Evolutionary conservation across 2,113 vertebrate genomes (phyloP).

Genomic region (Colius striatus): DNA sequence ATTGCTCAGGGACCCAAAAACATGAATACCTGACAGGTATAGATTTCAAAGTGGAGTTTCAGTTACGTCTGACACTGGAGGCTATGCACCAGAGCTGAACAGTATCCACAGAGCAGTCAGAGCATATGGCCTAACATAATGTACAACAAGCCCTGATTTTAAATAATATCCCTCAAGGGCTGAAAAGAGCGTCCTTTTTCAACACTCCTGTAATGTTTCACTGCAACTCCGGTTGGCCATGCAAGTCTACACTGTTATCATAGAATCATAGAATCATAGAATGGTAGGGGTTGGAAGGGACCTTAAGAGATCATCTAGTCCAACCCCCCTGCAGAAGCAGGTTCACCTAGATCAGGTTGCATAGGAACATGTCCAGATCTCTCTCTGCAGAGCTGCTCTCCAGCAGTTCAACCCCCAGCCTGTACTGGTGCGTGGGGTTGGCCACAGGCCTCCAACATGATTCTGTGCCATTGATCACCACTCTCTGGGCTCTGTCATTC

Average conservation of each 20-base stretch:
- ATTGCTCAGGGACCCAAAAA: constrained; percentile 25
- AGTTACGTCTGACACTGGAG: constrained; percentile 13
- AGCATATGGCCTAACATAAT: constrained; percentile 49
- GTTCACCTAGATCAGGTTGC: too few species aligned
- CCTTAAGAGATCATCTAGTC: too few species aligned
- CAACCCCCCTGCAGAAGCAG: too few species aligned
- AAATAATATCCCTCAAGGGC: background rate
- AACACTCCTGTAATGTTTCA: background rate
- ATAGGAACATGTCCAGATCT: too few species aligned
- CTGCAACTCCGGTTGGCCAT: background rate
- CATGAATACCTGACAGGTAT: constrained; percentile 2
- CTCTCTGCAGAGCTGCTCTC: too few species aligned
- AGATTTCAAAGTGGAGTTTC: constrained; percentile 30
- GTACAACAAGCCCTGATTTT: constrained; percentile 28
- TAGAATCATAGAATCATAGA: too few species aligned
- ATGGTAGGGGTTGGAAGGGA: too few species aligned
- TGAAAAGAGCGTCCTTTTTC: background rate
- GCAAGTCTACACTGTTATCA: background rate
- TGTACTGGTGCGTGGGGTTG: too few species aligned
- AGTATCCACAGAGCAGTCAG: background rate
- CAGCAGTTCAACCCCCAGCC: too few species aligned
- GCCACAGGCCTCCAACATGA: too few species aligned
- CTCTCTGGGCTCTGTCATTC: too few species aligned
- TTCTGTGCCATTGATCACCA: too few species aligned
- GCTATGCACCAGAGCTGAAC: constrained; percentile 6